Evolutionary conservation across 2,113 vertebrate genomes (phyloP), one percentile per base, ranked within the genome.

Genomic region (Anhinga anhinga): DNA sequence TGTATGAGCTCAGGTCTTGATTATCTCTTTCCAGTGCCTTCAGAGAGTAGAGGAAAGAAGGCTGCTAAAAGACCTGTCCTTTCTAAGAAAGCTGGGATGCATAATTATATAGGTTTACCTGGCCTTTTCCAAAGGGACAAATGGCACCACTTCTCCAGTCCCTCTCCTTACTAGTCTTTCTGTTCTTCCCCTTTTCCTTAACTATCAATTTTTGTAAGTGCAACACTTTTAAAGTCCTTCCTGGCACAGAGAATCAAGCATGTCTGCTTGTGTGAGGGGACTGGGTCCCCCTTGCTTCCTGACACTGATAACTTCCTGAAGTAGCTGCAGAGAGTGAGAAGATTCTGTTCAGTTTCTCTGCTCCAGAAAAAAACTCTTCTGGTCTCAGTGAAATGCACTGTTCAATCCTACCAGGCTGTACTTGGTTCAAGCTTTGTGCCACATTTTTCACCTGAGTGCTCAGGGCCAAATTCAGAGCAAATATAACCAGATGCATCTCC

Each of bases 81-180:
- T 96, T 91, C 73, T 86, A 52, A 88, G 69, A 86, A 90, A 77
- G 23, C 45, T 72, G 65, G 69, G 92, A 45, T 95, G 92, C 96
- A 95, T 95, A 96, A 93, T 97, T 92, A 91, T 81, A 92, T 89
- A 82, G 92, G 85, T 97, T 95, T 97, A 95, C 73, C 93, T 95
- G 92, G 73, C 84, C 62, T 91, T 86, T 94, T 95, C 95, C 82
- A 67, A 86, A 93, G 56, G 59, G 69, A 97, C 59, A 93, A 92
- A 83, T 65, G 83, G 65, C 65, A 78, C 59, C 82, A 29, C 77
- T 92, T 86, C 81, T 90, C 55, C 25, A 50, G 55, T 86, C 47
- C 52, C 38, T 86, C 26, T 90, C 65, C 61, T 81, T 76, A 67
- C 72, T 81, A 71, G 50, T 55, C 40, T 91, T 86, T 74, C 88